Evolutionary conservation across 2,797 vertebrate species (phyloP).

Genomic region (Anableps anableps): DNA sequence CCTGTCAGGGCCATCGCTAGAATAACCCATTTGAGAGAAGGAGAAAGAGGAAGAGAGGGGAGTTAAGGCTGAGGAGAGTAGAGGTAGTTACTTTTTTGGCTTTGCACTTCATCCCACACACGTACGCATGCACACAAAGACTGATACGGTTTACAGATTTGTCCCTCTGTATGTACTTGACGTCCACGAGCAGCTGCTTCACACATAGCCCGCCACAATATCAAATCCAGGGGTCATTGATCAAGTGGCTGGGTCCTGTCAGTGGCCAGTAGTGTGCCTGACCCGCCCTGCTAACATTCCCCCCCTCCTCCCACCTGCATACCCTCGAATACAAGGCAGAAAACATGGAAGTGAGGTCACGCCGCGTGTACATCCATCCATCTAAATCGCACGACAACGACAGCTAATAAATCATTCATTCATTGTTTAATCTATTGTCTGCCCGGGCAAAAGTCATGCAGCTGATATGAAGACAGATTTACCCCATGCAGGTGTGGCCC

Average conservation of each 20-base stretch:
- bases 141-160: conserved; percentile 59
- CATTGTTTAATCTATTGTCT: conserved; percentile 86
- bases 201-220: conserved; percentile 65
- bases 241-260: conserved; percentile 83
- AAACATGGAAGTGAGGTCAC: conserved; percentile 85
- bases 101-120: conserved; percentile 56
- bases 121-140: conserved; percentile 27
- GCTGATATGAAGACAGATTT: conserved; percentile 81
- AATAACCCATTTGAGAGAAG: conserved; percentile 97
- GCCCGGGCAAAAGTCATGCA: conserved; percentile 76
- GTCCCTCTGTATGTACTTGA: conserved; percentile 68
- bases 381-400: conserved; percentile 85
- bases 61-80: conserved; percentile 74
- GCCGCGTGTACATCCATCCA: conserved; percentile 82
- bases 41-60: conserved; percentile 72
- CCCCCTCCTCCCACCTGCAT: conserved; percentile 64
- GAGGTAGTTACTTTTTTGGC: conserved; percentile 79
- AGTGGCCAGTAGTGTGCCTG: conserved; percentile 79
- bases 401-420: conserved; percentile 87
- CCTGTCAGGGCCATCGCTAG: conserved; percentile 97
- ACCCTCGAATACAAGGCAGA: conserved; percentile 76
- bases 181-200: conserved; percentile 74
- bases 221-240: conserved; percentile 80
- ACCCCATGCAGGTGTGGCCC: conserved; percentile 77
- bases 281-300: conserved; percentile 73